Percentiles rank a stretch among this genome's conserved stretches.
Conservation (phyloP, 2,888 invertebrate species). For the Agelastica alni region DNA sequence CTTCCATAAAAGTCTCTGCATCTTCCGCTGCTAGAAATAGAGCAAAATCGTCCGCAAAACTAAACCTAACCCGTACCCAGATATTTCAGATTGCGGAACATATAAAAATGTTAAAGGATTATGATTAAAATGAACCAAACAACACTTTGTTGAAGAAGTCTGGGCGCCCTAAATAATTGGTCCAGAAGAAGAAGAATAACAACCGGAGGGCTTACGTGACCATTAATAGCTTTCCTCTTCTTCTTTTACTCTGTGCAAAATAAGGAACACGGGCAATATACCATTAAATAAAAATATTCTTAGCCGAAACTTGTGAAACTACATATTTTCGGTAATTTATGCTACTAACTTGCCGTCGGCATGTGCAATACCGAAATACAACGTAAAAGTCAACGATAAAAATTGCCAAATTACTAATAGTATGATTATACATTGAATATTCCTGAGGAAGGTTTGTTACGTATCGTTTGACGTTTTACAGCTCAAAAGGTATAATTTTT, state of each 20-base stretch:
- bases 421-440: conserved; percentile 23
- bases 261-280: conserved; percentile 31
- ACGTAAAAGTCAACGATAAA: conserved; percentile 4
- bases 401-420: conserved; percentile 17
- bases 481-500: conserved; percentile 8
- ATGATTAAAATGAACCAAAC: conserved; percentile 1
- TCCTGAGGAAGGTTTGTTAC: conserved; percentile 14
- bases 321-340: conserved; percentile 38
- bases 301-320: conserved; percentile 25
- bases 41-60: too few species aligned
- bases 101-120: too few species aligned
- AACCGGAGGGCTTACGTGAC: conserved; percentile 37
- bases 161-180: conserved; percentile 14
- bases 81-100: too few species aligned
- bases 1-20: too few species aligned
- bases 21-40: too few species aligned
- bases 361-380: conserved; percentile 34
- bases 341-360: conserved; percentile 32
- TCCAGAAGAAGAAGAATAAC: conserved; percentile 17
- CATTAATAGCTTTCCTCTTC: conserved; percentile 30
- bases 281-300: conserved; percentile 33
- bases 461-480: conserved; percentile 9
- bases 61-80: too few species aligned
- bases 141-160: neutral
- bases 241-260: conserved; percentile 24